Evolutionary conservation across 2,797 vertebrate genomes (phyloP).

Genomic region (Valencia hispanica): DNA sequence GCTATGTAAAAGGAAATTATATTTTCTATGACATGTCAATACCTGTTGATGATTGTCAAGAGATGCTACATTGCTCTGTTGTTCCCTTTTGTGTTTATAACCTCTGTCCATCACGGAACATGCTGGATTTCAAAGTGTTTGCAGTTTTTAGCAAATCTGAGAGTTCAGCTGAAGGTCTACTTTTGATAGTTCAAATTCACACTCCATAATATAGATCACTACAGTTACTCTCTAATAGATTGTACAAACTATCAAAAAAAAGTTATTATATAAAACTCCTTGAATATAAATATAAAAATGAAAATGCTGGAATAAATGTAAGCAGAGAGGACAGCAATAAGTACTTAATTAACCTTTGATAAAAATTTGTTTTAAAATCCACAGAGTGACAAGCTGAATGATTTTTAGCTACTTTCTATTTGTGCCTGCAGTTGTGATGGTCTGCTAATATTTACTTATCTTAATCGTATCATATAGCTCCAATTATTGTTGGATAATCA

Average conservation of each 20-base stretch:
- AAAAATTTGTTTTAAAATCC: slow-evolving; percentile 11
- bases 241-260: slow-evolving; percentile 48
- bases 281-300: slow-evolving; percentile 49
- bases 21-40: no score
- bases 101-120: no score
- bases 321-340: slow-evolving; percentile 26
- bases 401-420: neutral
- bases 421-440: neutral
- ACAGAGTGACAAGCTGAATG: slow-evolving; percentile 12
- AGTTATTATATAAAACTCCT: neutral
- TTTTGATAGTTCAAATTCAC: no score
- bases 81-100: no score
- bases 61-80: no score
- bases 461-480: slow-evolving; percentile 1
- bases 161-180: no score
- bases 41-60: no score
- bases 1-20: no score
- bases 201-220: no score
- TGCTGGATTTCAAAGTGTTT: no score
- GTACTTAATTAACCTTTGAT: slow-evolving; percentile 24
- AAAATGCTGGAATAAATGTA: slow-evolving; percentile 38
- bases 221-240: slow-evolving; percentile 13
- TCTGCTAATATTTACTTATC: slow-evolving; percentile 18
- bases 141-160: no score
- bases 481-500: slow-evolving; percentile 21